phyloP scores from a whole-genome alignment of 2,888 invertebrate genomes.

The Balanococcus diminutus region DNA sequence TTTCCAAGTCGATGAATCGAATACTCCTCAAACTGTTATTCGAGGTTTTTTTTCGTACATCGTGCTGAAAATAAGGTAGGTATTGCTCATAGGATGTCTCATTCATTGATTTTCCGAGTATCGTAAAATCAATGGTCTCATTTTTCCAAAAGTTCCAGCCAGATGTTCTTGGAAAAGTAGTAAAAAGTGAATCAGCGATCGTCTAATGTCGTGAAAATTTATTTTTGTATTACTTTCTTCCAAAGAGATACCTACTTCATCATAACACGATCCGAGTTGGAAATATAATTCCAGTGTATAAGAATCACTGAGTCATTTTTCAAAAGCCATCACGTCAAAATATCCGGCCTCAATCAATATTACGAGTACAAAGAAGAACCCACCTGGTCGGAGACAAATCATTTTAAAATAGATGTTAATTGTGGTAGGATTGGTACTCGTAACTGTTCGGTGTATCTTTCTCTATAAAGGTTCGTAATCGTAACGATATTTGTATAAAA shows the following conservation, averaged over 20 bases:
- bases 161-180: not conserved
- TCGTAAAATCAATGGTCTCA: not conserved
- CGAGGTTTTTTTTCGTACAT: not conserved
- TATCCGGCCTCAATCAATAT: not conserved
- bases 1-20: slow-evolving; percentile 34
- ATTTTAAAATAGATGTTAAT: not conserved
- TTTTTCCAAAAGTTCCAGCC: not conserved
- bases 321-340: not conserved
- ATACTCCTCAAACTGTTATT: slow-evolving; percentile 18
- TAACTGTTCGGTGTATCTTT: not conserved
- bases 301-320: slow-evolving; percentile 14
- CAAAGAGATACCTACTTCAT: too few relatives aligned
- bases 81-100: not conserved
- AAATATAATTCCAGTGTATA: slow-evolving; percentile 7
- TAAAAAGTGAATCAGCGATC: not conserved
- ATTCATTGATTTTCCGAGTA: too few relatives aligned
- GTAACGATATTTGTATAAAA: not conserved
- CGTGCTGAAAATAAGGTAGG: too few relatives aligned
- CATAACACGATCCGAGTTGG: not conserved
- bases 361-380: not conserved
- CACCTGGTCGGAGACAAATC: not conserved
- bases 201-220: not conserved
- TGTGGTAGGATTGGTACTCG: not conserved
- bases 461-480: not conserved
- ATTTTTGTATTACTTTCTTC: too few relatives aligned